These are phyloP conservation scores for Acanthis flammea DNA, from an alignment of 2,797 vertebrate species.

Conservation along the genomic window DNA sequence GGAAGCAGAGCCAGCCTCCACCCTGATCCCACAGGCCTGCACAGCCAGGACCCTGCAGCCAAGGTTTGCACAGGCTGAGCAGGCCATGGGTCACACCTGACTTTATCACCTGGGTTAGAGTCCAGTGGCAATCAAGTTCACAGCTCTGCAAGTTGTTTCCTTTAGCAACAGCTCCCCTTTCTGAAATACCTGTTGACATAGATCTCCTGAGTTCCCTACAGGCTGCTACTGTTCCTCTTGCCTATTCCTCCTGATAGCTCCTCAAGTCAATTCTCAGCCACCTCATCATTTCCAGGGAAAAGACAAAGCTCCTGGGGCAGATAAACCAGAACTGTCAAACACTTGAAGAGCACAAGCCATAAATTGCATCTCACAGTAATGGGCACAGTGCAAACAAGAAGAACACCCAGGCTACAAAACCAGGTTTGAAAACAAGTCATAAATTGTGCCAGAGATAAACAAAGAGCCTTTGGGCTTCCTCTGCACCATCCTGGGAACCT, in stretches of 20 bases:
- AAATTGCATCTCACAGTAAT: not conserved
- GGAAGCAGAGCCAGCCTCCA: not conserved
- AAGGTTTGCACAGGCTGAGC: not conserved
- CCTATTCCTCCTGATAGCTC: not conserved
- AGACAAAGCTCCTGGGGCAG: conserved; percentile 7
- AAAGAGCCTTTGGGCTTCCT: not conserved
- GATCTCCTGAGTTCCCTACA: not conserved
- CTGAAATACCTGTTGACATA: not conserved
- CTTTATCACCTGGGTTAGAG: not conserved
- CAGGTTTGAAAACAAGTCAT: not conserved
- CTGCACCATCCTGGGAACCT: not conserved
- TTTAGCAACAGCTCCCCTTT: not conserved
- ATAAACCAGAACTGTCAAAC: conserved; percentile 18
- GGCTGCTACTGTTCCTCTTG: not conserved
- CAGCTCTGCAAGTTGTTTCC: not conserved
- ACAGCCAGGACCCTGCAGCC: fast-evolving
- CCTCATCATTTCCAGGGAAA: conserved; percentile 25
- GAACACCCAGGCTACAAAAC: not conserved
- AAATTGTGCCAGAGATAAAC: not conserved
- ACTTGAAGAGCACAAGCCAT: not conserved
- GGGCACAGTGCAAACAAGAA: not conserved
- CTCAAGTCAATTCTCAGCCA: not conserved
- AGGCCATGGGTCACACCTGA: not conserved
- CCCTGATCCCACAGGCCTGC: not conserved
- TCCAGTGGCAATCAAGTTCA: not conserved